Base-by-base conservation (phyloP, 2,797 vertebrate genomes). In the Cephalopachus bancanus region DNA sequence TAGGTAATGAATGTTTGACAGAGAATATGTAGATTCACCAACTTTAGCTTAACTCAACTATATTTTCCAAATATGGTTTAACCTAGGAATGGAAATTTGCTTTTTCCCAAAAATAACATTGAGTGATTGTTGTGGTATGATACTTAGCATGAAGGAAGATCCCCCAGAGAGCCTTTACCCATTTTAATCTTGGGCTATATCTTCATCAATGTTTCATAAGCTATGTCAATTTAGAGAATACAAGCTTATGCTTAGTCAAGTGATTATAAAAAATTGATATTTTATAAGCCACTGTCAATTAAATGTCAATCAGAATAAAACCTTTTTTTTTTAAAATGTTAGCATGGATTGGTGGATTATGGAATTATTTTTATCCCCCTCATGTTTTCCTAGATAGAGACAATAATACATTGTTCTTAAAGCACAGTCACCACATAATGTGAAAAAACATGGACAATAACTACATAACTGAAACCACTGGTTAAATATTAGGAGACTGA, bases 1-100 rank as follows among this genome's bases (percentile, higher is more conserved):
- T 62, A 96, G 67, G 9, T 83, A 67, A 85, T n/a, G 62, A 91
- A 33, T 14, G 19, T 75, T 89, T 80, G 24, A 64, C 67, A 65
- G 37, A 33, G 84, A 69, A 33, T 64, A 79, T 49, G 8, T n/a
- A 80, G 4, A 67, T 57, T 89, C 74, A 76, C 30, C 67, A 44
- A 44, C 28, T 71, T 79, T 8, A 62, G 49, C 0, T 95, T 89
- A 79, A n/a, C 3, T 28, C 91, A 44, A 44, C 44, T 7, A 5
- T 11, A 44, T 83, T 64, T 85, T 64, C 24, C 16, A 89, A 75
- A 89, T 71, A 74, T 10, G 44, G 17, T 71, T 55, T 79, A 20
- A n/a, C 6, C 4, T 11, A 75, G 10, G 26, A 57, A 16, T 51
- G 16, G 33, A 57, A 67, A 20, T 17, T 69, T 6, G 8, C 44